Evolutionary conservation across 1,140 invertebrate species (phyloP).

Genomic region (Lordiphosa clarofinis): DNA sequence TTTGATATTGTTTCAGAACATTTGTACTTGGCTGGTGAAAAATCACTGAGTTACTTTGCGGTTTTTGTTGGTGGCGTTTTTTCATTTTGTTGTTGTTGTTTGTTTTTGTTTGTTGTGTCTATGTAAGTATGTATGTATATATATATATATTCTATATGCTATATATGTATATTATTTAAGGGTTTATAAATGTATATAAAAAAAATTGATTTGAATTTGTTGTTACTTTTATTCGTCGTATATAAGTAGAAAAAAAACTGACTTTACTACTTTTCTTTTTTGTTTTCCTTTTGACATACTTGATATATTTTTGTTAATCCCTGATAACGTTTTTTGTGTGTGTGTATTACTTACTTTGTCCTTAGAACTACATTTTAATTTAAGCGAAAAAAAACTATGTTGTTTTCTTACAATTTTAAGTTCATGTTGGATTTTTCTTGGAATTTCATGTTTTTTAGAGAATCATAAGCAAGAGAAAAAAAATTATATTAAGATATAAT

Average conservation of each 20-base stretch:
- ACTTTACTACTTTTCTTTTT: constrained; percentile 21
- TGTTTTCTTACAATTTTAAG: constrained; percentile 25
- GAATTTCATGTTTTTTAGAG: no score
- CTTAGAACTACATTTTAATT: constrained; percentile 45
- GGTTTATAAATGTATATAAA: no score
- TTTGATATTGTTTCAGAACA: constrained; percentile 57
- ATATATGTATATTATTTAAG: no score
- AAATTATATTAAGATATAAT: no score
- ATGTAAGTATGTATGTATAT: constrained; percentile 2
- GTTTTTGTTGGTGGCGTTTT: constrained; percentile 46
- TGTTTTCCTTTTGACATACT: constrained; percentile 19
- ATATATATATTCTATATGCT: constrained; percentile 8
- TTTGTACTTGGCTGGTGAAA: constrained; percentile 78
- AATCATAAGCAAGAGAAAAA: no score
- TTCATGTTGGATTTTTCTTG: constrained; percentile 30
- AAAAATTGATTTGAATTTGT: constrained; percentile 1
- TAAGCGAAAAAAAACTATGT: constrained; percentile 17
- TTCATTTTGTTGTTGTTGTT: constrained; percentile 28
- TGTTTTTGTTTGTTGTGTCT: constrained; percentile 9
- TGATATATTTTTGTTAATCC: constrained; percentile 1
- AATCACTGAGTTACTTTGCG: constrained; percentile 77
- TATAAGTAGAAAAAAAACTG: constrained; percentile 1
- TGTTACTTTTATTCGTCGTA: no score
- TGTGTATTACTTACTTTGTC: constrained; percentile 44
- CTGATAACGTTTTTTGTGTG: background rate